These are phyloP conservation scores for Eulithis testata DNA, from an alignment of 2,888 invertebrate species.

Conservation along the genomic window DNA sequence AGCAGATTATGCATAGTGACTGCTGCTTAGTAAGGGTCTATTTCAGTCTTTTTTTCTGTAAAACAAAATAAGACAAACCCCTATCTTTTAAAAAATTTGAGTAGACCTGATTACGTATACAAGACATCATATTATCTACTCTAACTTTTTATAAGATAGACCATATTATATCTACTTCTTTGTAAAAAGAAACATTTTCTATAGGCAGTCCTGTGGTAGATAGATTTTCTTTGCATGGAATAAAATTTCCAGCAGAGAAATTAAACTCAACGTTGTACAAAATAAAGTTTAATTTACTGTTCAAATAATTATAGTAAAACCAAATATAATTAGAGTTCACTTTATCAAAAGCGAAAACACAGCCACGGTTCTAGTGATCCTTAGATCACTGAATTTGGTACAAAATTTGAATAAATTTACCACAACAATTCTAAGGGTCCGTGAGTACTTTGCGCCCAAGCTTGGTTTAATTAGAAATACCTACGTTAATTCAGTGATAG, in stretches of 20 bases:
- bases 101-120: no score
- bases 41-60: no score
- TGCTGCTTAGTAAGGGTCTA: no score
- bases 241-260: background rate
- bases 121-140: no score
- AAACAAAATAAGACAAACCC: no score
- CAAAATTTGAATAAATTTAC: constrained; percentile 16
- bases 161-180: no score
- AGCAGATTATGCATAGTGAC: no score
- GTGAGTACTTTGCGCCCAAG: constrained; percentile 2
- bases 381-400: constrained; percentile 3
- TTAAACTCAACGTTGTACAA: background rate
- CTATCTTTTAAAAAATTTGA: no score
- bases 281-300: background rate
- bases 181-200: no score
- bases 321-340: background rate
- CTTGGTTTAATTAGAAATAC: constrained; percentile 16
- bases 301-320: background rate
- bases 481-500: constrained; percentile 3
- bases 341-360: background rate
- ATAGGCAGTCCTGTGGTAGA: no score
- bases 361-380: background rate
- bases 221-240: no score
- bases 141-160: no score
- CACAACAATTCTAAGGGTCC: constrained; percentile 10